phyloP scores from a whole-genome alignment of 23 tunicate genomes.

The Trididemnum miniatum region DNA sequence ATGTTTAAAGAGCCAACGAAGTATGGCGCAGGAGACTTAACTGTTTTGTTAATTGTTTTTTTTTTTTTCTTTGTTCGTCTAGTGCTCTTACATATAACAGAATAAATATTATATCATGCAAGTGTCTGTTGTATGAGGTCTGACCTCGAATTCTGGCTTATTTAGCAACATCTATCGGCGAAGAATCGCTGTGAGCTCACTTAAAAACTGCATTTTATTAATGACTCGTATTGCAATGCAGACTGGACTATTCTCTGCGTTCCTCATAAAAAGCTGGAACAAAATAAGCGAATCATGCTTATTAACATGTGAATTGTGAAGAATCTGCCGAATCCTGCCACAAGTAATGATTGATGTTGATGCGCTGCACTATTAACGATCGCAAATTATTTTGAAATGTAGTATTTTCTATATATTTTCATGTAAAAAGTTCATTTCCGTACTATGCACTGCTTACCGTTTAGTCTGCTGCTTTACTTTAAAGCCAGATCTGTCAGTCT shows the following conservation, averaged over 20 bases:
- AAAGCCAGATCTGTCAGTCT: too few species aligned
- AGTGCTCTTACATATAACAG: not conserved
- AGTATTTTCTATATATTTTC: too few species aligned
- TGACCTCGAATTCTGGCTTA: not conserved
- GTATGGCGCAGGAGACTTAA: too few species aligned
- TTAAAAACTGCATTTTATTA: not conserved
- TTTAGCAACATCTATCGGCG: not conserved
- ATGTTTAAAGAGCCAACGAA: too few species aligned
- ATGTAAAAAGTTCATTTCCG: too few species aligned
- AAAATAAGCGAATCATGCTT: constrained; percentile 17
- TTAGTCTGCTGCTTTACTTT: too few species aligned
- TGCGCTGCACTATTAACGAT: too few species aligned
- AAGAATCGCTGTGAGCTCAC: not conserved
- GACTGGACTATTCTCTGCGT: constrained; percentile 90
- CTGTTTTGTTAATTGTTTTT: not conserved
- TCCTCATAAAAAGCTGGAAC: constrained; percentile 61
- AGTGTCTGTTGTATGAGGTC: not conserved
- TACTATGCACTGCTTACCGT: too few species aligned
- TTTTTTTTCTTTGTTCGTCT: not conserved
- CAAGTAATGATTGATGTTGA: too few species aligned
- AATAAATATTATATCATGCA: constrained; percentile 7
- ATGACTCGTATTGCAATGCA: constrained; percentile 15
- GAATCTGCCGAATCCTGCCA: too few species aligned
- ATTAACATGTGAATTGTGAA: not conserved
- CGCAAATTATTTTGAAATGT: too few species aligned